phyloP scores from a whole-genome alignment of 2,113 vertebrate species.

The Lucifuga dentata region DNA sequence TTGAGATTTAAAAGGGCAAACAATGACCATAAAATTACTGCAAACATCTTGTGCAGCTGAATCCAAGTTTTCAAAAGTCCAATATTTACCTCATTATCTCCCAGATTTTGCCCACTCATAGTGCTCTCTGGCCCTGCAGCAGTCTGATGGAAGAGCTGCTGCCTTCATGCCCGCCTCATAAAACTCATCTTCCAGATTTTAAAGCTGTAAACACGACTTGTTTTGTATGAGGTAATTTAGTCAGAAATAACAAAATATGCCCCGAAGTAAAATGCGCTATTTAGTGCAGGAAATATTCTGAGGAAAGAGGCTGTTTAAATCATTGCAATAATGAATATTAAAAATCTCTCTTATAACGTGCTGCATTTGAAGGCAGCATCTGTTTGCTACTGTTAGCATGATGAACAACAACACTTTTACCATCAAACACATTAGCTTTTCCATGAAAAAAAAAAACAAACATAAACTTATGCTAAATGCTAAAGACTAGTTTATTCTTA shows the following conservation, averaged over 20 bases:
- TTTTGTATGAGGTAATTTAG: not conserved
- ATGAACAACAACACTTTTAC: too few species aligned
- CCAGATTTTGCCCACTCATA: not conserved
- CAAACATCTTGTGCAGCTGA: conserved; percentile 66
- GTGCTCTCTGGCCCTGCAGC: not conserved
- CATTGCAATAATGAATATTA: too few species aligned
- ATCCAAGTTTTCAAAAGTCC: conserved; percentile 52
- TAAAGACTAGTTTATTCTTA: too few species aligned
- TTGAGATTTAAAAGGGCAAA: conserved; percentile 63
- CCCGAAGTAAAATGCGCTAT: too few species aligned
- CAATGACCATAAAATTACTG: conserved; percentile 59
- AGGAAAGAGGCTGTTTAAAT: too few species aligned
- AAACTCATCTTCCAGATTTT: not conserved
- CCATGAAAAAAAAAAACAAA: too few species aligned
- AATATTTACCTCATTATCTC: conserved; percentile 74
- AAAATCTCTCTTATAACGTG: too few species aligned
- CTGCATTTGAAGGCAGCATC: too few species aligned
- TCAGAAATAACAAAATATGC: conserved; percentile 6
- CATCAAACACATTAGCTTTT: too few species aligned
- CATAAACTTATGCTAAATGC: too few species aligned
- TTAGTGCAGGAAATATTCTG: too few species aligned
- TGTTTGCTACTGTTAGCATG: too few species aligned
- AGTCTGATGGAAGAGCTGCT: not conserved
- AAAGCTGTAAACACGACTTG: not conserved
- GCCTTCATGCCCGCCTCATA: not conserved